Percentiles rank a stretch among this genome's conserved stretches.
Evolutionary conservation across 1,140 invertebrate species (phyloP).

Genomic region (Bombus sibiricus): DNA sequence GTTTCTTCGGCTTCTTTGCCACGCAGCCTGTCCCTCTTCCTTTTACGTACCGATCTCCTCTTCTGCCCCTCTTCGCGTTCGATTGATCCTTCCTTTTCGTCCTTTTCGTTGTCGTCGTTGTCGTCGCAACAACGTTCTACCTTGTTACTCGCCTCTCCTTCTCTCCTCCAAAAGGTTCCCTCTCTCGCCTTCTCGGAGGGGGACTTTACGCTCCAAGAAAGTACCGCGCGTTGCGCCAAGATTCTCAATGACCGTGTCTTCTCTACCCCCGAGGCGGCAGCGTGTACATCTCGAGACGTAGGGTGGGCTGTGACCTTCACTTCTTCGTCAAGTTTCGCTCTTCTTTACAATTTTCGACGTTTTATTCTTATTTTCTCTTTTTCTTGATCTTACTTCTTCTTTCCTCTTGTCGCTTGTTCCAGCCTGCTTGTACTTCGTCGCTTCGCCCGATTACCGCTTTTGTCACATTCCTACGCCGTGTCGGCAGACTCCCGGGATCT

Average conservation of each 20-base stretch:
- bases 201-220: conserved; percentile 21
- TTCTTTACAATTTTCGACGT: conserved; percentile 30
- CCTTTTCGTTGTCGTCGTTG: conserved; percentile 46
- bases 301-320: conserved; percentile 48
- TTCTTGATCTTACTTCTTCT: not conserved
- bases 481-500: conserved; percentile 5
- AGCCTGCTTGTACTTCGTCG: not conserved
- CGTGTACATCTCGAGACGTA: not conserved
- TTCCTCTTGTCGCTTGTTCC: not conserved
- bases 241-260: conserved; percentile 54
- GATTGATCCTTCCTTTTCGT: conserved; percentile 53
- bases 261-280: conserved; percentile 34
- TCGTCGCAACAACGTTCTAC: conserved; percentile 39
- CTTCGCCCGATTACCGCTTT: conserved; percentile 34
- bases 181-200: not conserved
- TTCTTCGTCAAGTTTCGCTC: conserved; percentile 25
- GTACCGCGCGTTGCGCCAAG: conserved; percentile 11
- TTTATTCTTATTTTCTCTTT: not conserved
- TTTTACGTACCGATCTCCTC: conserved; percentile 11
- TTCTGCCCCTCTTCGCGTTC: not conserved
- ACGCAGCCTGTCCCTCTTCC: conserved; percentile 28
- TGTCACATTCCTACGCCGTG: conserved; percentile 42
- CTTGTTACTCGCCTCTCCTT: conserved; percentile 28
- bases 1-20: conserved; percentile 50
- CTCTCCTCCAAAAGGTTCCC: not conserved